A percentile compares a stretch with the other conserved stretches of the same genome.
These are phyloP conservation scores for Julus scanicus DNA, from an alignment of 2,888 invertebrate species.

Conservation along the genomic window DNA sequence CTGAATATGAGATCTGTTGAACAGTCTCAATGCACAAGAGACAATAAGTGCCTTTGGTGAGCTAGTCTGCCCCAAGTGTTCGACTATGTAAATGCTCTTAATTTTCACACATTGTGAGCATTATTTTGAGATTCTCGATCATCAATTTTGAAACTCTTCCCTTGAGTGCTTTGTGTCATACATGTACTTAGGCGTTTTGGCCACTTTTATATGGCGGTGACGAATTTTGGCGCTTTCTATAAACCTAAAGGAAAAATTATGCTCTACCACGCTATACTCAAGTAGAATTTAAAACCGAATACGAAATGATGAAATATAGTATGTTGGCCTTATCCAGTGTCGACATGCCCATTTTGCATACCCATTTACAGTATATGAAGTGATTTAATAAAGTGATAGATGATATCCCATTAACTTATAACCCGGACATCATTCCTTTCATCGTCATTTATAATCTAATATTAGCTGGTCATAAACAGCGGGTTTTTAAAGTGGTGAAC, in stretches of 20 bases:
- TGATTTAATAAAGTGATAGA: background rate
- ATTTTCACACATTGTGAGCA: background rate
- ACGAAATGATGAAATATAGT: too few species aligned
- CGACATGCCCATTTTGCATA: background rate
- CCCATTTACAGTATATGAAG: background rate
- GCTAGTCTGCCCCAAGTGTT: too few species aligned
- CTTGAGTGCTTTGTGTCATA: background rate
- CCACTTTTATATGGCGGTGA: background rate
- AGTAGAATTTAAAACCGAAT: too few species aligned
- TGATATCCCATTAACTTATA: background rate
- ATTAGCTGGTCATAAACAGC: background rate
- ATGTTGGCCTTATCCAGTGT: too few species aligned
- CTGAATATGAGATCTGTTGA: too few species aligned
- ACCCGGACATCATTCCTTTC: conserved; percentile 8
- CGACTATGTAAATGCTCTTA: background rate
- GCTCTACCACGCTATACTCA: too few species aligned
- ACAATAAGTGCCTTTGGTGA: too few species aligned
- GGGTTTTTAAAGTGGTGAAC: background rate
- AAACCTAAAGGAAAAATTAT: background rate
- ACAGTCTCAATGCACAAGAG: too few species aligned
- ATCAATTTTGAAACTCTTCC: background rate
- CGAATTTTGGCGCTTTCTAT: background rate
- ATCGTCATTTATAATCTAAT: background rate
- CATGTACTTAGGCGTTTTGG: background rate
- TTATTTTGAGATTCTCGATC: background rate